Evolutionary conservation across 2,888 invertebrate species (phyloP), one percentile per base, ranked within the genome.

Genomic region (Leptinotarsa juncta): DNA sequence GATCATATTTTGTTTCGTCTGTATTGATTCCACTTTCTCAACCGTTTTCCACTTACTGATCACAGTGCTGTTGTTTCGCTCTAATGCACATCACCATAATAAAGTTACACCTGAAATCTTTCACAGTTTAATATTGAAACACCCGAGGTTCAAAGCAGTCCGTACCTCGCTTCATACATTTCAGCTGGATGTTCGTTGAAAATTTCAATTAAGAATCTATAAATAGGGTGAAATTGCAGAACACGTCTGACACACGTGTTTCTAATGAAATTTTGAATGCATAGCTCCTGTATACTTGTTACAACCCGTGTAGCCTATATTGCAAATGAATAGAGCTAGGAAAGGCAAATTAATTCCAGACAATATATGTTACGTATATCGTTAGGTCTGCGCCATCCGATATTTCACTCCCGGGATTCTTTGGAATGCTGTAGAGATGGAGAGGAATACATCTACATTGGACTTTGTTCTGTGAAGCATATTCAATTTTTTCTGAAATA

Each of bases 151-250:
- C n/a, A 42, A 26, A 62, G n/a, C 62, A 62, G 16, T 62, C 10
- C 62, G n/a, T 62, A 26, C n/a, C 12, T 10, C 32, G 62, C 16
- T 42, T n/a, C 16, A 32, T n/a, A 62, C 62, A 62, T 32, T 62
- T 12, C 67, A 53, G 67, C 51, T 53, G 53, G 32, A 72, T 68
- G 71, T 76, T 73, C 65, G 65, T 50, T 70, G 71, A 50, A 51
- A 76, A 73, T 73, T 76, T 65, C 71, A 76, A 76, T 76, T 76
- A 76, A 73, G 73, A 76, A 73, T 73, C 71, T 71, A 73, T 76
- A 76, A 76, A 76, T 73, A 70, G 67, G 48, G 65, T 49, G 73
- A 71, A 75, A 76, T 76, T 73, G 73, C 65, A 55, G 49, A 65
- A 65, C 76, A 65, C 73, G 71, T 73, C 72, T 71, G 32, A 68